Conservation (phyloP, 2,888 invertebrate genomes). For the Eudemis profundana region DNA sequence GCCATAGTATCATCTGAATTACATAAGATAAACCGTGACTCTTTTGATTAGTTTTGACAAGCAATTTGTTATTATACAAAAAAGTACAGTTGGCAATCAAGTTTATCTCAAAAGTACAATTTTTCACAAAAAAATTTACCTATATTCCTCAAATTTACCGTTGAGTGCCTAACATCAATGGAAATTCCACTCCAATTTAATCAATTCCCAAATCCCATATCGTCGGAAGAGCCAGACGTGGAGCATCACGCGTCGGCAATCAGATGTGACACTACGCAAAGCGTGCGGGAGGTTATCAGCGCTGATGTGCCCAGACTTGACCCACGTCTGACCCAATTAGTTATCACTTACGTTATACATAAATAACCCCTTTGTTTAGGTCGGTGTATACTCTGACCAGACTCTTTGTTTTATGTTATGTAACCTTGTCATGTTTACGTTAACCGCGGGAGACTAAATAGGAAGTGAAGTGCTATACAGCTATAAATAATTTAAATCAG, state of each 20-base stretch:
- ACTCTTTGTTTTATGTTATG: conserved; percentile 32
- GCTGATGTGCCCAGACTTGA: conserved; percentile 71
- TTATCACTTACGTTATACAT: conserved; percentile 64
- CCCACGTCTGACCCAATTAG: conserved; percentile 77
- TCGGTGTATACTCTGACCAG: conserved; percentile 21
- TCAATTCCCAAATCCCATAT: conserved; percentile 8
- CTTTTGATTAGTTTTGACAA: too few relatives aligned
- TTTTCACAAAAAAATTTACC: too few relatives aligned
- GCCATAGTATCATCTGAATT: too few relatives aligned
- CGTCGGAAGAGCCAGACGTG: conserved; percentile 1
- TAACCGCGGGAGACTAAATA: conserved; percentile 20
- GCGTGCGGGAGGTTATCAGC: conserved; percentile 73
- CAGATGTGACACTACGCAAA: conserved; percentile 45
- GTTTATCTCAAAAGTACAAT: too few relatives aligned
- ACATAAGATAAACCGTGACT: too few relatives aligned
- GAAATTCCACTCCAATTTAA: conserved; percentile 3
- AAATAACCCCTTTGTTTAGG: conserved; percentile 55
- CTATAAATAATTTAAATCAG: background rate
- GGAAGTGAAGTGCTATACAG: conserved; percentile 4
- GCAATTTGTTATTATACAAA: too few relatives aligned
- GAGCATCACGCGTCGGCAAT: conserved; percentile 37
- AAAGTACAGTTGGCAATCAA: too few relatives aligned
- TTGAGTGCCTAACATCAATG: too few relatives aligned
- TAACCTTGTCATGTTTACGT: conserved; percentile 21
- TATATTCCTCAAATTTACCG: too few relatives aligned